These are phyloP conservation scores for Cheilinus undulatus DNA, from an alignment of 2,113 vertebrate genomes.

Conservation along the genomic window DNA sequence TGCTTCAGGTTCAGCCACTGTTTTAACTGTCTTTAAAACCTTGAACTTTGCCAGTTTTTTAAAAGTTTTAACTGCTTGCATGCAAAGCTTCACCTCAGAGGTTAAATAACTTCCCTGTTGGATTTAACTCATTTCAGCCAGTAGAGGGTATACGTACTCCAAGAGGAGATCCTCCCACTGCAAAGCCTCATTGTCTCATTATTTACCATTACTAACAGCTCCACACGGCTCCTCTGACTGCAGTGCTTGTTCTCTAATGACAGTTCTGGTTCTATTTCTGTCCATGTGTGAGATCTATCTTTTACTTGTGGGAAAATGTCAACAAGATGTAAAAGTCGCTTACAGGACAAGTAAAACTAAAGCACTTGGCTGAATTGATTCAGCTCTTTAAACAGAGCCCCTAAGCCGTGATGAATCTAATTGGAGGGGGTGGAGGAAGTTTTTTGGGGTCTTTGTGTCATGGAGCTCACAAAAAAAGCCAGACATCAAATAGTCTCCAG, in stretches of 20 bases:
- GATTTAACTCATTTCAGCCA: constrained; percentile 69
- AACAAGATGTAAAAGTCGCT: constrained; percentile 41
- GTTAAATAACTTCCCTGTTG: background rate
- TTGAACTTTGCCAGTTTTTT: too few species aligned
- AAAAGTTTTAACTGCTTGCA: too few species aligned
- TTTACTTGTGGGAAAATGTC: constrained; percentile 22
- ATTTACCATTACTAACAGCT: background rate
- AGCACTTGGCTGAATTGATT: background rate
- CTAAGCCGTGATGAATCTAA: constrained; percentile 42
- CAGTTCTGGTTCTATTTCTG: background rate
- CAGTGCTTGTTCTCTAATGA: constrained; percentile 3
- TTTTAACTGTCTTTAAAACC: too few species aligned
- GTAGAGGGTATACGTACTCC: constrained; percentile 79
- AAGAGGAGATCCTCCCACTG: constrained; percentile 26
- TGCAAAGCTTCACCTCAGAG: too few species aligned
- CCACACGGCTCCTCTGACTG: background rate
- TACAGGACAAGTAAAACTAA: constrained; percentile 14
- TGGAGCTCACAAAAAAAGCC: constrained; percentile 28
- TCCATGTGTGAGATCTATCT: background rate
- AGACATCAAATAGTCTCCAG: constrained; percentile 57
- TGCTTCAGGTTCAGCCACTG: too few species aligned
- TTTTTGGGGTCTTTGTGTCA: constrained; percentile 18
- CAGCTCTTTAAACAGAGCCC: constrained; percentile 41
- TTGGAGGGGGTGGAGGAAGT: background rate
- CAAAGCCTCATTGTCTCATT: constrained; percentile 5